Conservation (phyloP, 2,797 vertebrate species). For the Pangasius djambal region DNA sequence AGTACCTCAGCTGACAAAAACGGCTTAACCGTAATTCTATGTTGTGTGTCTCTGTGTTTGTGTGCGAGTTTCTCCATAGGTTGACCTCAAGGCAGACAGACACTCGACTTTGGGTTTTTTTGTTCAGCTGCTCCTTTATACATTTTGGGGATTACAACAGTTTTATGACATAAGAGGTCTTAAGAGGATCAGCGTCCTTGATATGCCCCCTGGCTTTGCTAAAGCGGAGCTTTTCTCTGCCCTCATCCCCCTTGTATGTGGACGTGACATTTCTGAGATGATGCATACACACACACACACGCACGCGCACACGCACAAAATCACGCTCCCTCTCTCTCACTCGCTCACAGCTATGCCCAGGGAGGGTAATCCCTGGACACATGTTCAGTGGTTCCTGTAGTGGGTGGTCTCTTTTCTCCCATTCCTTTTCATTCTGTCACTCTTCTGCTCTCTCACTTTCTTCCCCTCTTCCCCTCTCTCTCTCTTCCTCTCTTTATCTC, state of each 20-base stretch:
- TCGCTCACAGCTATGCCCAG: constrained; percentile 12
- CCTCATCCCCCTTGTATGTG: constrained; percentile 46
- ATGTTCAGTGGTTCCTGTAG: constrained; percentile 33
- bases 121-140: constrained; percentile 61
- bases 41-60: constrained; percentile 12
- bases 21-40: constrained; percentile 25
- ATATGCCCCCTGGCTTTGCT: constrained; percentile 63
- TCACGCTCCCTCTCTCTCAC: not conserved
- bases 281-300: not conserved
- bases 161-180: constrained; percentile 70
- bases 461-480: constrained; percentile 38
- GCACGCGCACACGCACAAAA: not conserved
- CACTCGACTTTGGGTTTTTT: constrained; percentile 48
- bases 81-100: constrained; percentile 54
- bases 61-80: constrained; percentile 9
- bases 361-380: constrained; percentile 43
- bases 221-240: constrained; percentile 60
- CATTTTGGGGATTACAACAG: constrained; percentile 69
- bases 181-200: constrained; percentile 73
- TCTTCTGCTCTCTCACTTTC: not conserved
- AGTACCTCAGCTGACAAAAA: constrained; percentile 37
- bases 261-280: constrained; percentile 31
- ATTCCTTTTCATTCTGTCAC: constrained; percentile 42
- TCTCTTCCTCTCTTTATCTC: constrained; percentile 21
- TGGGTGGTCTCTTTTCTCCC: constrained; percentile 52